These are phyloP conservation scores for Labrus mixtus DNA, from an alignment of 2,113 vertebrate genomes.

Conservation along the genomic window DNA sequence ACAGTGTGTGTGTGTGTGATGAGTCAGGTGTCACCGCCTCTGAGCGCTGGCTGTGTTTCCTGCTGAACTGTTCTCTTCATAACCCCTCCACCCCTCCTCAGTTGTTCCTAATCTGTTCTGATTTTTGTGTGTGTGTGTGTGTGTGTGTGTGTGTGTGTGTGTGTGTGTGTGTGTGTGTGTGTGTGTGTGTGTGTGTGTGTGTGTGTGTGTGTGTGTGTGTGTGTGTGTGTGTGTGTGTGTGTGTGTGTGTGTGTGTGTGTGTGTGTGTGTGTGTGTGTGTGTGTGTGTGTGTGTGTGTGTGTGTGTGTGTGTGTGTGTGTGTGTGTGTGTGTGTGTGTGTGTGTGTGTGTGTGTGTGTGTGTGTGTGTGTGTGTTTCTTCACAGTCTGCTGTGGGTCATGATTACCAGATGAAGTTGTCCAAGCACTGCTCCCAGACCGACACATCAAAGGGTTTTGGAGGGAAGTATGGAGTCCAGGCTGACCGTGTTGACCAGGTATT, in stretches of 20 bases:
- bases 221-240: conserved; percentile 8
- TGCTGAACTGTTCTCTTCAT: background rate
- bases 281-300: conserved; percentile 12
- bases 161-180: conserved; percentile 28
- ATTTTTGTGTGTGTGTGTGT: conserved; percentile 7
- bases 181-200: conserved; percentile 8
- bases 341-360: conserved; percentile 29
- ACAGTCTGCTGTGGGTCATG: conserved; percentile 96
- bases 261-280: conserved; percentile 20
- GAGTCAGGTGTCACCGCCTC: conserved; percentile 37
- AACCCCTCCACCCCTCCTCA: background rate
- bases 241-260: conserved; percentile 20
- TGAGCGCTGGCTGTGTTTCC: conserved; percentile 1
- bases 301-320: conserved; percentile 28
- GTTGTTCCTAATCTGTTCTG: background rate
- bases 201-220: conserved; percentile 29
- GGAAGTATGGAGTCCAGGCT: conserved; percentile 93
- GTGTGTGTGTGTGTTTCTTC: conserved; percentile 2
- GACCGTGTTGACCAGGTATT: conserved; percentile 95
- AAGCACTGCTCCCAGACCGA: conserved; percentile 97
- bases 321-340: conserved; percentile 8
- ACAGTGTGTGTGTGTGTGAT: conserved; percentile 14
- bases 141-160: conserved; percentile 12
- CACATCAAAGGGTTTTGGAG: conserved; percentile 93
- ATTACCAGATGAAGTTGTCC: conserved; percentile 92